Evolutionary conservation across 2,113 vertebrate species (phyloP).

Genomic region (Cyprinodon brontotheroides): DNA sequence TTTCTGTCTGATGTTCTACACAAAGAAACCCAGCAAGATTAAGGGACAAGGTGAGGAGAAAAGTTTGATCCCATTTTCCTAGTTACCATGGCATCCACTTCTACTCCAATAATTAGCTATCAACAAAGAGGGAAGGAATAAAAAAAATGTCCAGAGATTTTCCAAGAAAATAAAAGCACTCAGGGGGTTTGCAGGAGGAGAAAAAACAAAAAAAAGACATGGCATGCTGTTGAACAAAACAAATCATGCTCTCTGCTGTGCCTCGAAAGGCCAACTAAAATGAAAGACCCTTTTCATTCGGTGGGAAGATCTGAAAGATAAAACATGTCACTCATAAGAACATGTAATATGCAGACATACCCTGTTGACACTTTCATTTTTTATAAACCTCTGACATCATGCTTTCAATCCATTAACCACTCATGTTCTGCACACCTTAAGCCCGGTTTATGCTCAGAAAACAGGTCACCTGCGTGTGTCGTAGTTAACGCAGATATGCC

Average conservation of each 20-base stretch:
- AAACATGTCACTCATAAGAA: not conserved
- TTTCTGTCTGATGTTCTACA: not conserved
- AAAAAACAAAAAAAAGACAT: not conserved
- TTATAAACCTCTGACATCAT: not conserved
- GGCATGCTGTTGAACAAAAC: not conserved
- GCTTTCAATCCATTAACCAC: not conserved
- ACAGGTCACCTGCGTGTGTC: too few species aligned
- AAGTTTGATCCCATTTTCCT: not conserved
- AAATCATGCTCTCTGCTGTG: too few species aligned
- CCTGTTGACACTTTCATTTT: not conserved
- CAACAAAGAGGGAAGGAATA: not conserved
- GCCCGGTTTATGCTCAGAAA: too few species aligned
- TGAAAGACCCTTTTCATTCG: not conserved
- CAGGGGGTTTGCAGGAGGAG: not conserved
- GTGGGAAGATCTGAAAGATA: not conserved
- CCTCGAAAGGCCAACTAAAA: not conserved
- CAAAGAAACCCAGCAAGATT: not conserved
- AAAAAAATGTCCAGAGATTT: not conserved
- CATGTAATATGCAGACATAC: not conserved
- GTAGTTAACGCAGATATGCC: too few species aligned
- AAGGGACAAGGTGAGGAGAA: not conserved
- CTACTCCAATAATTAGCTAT: not conserved
- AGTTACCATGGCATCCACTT: not conserved
- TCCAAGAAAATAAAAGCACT: not conserved
- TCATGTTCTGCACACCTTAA: not conserved